Conservation (phyloP, 2,888 invertebrate genomes). For the Gymnocheta viridis region DNA sequence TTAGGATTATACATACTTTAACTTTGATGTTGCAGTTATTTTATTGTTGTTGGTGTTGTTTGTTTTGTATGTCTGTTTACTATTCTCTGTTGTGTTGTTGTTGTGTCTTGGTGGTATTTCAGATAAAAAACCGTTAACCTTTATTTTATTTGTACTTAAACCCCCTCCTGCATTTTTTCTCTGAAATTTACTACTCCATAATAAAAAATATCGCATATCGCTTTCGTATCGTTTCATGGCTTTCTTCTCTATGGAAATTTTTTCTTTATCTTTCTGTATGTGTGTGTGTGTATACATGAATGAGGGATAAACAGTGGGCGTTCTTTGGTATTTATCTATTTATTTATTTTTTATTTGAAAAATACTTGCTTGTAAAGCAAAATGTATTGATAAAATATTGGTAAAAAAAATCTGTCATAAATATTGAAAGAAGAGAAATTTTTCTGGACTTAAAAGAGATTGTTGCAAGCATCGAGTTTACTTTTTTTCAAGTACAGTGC, state of each 20-base stretch:
- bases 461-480: background rate
- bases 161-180: background rate
- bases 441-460: background rate
- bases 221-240: conserved; percentile 20
- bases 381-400: conserved; percentile 57
- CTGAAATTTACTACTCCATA: conserved; percentile 3
- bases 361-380: conserved; percentile 21
- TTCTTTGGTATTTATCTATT: conserved; percentile 37
- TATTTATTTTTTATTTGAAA: background rate
- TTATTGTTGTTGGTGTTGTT: conserved; percentile 7
- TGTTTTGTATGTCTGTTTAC: conserved; percentile 44
- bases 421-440: conserved; percentile 49
- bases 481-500: too few relatives aligned
- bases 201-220: conserved; percentile 33
- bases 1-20: conserved; percentile 51
- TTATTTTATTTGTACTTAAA: conserved; percentile 47
- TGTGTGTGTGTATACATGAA: background rate
- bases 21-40: conserved; percentile 33
- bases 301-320: conserved; percentile 57
- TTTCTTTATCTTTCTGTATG: background rate
- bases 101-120: conserved; percentile 42
- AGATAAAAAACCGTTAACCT: conserved; percentile 69
- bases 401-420: conserved; percentile 48
- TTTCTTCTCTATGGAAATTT: conserved; percentile 30
- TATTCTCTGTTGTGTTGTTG: conserved; percentile 31